A percentile compares a stretch with the other conserved stretches of the same genome.
Conservation (phyloP, 2,888 invertebrate genomes). For the Augochlorella aurata region DNA sequence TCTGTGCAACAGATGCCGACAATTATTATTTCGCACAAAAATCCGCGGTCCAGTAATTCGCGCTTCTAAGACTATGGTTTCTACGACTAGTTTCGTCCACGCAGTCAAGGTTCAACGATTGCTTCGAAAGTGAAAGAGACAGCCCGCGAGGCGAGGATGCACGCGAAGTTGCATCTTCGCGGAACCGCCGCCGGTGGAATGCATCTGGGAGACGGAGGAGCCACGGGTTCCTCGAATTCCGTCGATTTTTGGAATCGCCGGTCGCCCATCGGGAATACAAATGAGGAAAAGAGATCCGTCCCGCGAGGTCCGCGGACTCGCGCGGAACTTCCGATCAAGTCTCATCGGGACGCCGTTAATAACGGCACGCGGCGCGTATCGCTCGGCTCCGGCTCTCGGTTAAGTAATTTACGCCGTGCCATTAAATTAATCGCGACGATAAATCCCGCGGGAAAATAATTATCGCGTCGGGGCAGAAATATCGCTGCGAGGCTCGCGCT, state of each 20-base stretch:
- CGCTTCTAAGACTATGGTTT: too few species aligned
- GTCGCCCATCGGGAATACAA: background rate
- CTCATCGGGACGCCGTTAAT: background rate
- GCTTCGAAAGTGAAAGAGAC: background rate
- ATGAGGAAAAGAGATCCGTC: background rate
- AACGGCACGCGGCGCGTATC: slow-evolving; percentile 11
- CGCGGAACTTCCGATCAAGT: slow-evolving; percentile 2
- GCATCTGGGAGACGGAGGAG: background rate
- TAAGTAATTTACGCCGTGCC: slow-evolving; percentile 8
- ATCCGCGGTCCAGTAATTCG: too few species aligned
- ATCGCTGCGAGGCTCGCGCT: slow-evolving; percentile 13
- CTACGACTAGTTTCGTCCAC: too few species aligned
- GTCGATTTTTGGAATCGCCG: slow-evolving; percentile 6
- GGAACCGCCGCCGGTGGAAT: background rate
- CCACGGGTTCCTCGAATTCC: slow-evolving; percentile 6
- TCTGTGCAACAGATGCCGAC: too few species aligned
- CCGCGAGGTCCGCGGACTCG: background rate
- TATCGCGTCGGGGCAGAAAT: slow-evolving; percentile 43
- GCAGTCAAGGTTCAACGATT: too few species aligned
- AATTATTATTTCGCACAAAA: too few species aligned
- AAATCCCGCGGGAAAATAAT: slow-evolving; percentile 42
- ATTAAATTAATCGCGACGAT: slow-evolving; percentile 24
- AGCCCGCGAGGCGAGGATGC: background rate
- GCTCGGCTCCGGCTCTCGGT: background rate
- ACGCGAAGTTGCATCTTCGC: slow-evolving; percentile 6